These are phyloP conservation scores for Malacoraja senta DNA, from an alignment of 2,797 vertebrate genomes.

Conservation along the genomic window DNA sequence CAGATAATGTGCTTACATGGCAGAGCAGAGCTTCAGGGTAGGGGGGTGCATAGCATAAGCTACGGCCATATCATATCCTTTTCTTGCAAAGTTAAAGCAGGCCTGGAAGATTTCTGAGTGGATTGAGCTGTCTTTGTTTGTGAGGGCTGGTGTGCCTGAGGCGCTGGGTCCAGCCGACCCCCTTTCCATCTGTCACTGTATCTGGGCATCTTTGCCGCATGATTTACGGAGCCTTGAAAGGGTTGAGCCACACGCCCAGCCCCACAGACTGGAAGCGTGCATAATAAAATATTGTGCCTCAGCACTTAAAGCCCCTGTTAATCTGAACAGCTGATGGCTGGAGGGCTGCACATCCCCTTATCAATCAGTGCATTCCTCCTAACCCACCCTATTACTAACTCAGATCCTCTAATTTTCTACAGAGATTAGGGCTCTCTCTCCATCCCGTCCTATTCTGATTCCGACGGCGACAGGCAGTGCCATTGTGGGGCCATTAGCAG, in stretches of 20 bases:
- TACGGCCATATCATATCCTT: neutral
- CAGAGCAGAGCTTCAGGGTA: neutral
- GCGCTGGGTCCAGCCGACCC: conserved; percentile 46
- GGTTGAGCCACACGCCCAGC: conserved; percentile 53
- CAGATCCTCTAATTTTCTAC: conserved; percentile 55
- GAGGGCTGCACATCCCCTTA: conserved; percentile 49
- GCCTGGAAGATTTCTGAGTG: conserved; percentile 18
- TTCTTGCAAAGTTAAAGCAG: conserved; percentile 24
- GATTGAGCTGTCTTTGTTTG: conserved; percentile 42
- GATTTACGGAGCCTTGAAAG: conserved; percentile 53
- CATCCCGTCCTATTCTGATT: conserved; percentile 48
- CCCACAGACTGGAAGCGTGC: conserved; percentile 38
- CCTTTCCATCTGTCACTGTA: conserved; percentile 59
- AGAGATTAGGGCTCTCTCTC: conserved; percentile 51
- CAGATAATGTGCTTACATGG: conserved; percentile 43
- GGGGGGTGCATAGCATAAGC: too few relatives aligned
- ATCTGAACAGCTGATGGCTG: conserved; percentile 55
- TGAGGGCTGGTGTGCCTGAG: conserved; percentile 40
- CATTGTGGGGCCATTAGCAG: conserved; percentile 63
- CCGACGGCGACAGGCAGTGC: conserved; percentile 62
- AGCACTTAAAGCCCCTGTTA: conserved; percentile 52
- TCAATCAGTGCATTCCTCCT: conserved; percentile 50
- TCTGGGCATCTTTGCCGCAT: conserved; percentile 49
- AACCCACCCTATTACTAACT: conserved; percentile 52
- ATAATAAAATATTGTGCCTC: conserved; percentile 57